Base-by-base conservation (phyloP, 1,140 invertebrate genomes). In the Trissolcus basalis region DNA sequence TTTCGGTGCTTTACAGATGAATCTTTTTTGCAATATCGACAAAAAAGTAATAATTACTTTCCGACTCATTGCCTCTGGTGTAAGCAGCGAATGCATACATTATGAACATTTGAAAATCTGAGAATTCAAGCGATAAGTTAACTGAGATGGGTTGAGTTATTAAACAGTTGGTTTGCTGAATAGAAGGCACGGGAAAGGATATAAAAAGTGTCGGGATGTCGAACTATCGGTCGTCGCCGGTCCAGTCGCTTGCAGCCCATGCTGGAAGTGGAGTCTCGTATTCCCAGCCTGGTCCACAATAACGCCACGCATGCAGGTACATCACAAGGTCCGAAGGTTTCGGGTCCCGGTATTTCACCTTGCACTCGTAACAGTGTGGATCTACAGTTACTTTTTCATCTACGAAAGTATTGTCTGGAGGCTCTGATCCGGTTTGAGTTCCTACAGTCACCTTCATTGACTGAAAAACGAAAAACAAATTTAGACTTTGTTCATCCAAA, bases 241-340 rank as follows among this genome's bases (percentile, higher is more conserved):
- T 89, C 94, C 95, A 96, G 61, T 96, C 93, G 15, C 93, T 91
- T 76, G 90, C 90, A 10, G 96, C 96, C 96, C 96, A 97, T 32
- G 93, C 92, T 0, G 96, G 96, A 59, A 97, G 87, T 77, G 94
- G 93, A 0, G 96, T 97, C 86, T 96, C 92, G 86, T 95, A 97
- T 81, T 94, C 93, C 96, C 96, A 97, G 15, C 93, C 95, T 35
- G 95, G 93, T 44, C 95, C 96, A 93, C 93, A 93, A 85, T 98
- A 98, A 81, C 93, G 94, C 91, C 96, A 95, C 12, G 96, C 96
- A 87, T 98, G 97, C 11, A 99, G 90, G 87, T 97, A 98, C 95
- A 99, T 97, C 61, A 97, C 93, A 12, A 98, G 90, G 84, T 98
- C 95, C 67, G 93, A 92, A 0, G 96, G 94, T 61, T 94, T 93